A percentile compares a stretch with the other conserved stretches of the same genome.
phyloP scores from a whole-genome alignment of 2,888 invertebrate genomes.

The Octonoba sinensis region DNA sequence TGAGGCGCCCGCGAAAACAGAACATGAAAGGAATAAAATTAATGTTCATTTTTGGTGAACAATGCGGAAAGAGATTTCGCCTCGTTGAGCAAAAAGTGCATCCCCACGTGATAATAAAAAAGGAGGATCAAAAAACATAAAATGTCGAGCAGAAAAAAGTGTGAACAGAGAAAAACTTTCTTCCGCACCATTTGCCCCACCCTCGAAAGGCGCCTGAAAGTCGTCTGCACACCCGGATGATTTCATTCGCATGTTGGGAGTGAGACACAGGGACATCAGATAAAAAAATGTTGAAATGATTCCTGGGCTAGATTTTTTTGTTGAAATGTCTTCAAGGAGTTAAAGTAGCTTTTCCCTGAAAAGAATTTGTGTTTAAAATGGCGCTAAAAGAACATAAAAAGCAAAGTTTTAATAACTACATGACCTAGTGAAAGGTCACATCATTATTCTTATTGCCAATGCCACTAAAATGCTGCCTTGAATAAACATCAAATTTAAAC shows the following conservation, averaged over 20 bases:
- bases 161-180: conserved; percentile 53
- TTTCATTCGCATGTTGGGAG: conserved; percentile 16
- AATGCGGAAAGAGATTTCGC: conserved; percentile 41
- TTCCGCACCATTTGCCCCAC: conserved; percentile 61
- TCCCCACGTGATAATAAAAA: conserved; percentile 28
- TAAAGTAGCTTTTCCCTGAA: too few relatives aligned
- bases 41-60: conserved; percentile 61
- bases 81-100: conserved; percentile 53
- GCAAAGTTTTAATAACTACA: too few relatives aligned
- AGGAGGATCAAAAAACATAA: conserved; percentile 50
- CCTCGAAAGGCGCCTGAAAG: conserved; percentile 52
- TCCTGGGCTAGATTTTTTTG: too few relatives aligned
- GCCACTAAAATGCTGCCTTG: too few relatives aligned
- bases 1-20: conserved; percentile 9
- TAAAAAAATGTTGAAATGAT: too few relatives aligned
- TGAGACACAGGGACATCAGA: conserved; percentile 30
- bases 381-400: too few relatives aligned
- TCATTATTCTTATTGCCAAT: too few relatives aligned
- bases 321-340: too few relatives aligned
- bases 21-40: conserved; percentile 40
- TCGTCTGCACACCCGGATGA: conserved; percentile 27
- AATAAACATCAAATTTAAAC: too few relatives aligned
- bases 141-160: conserved; percentile 32
- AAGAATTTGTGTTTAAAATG: too few relatives aligned
- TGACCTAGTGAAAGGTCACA: too few relatives aligned